A percentile compares a stretch with the other conserved stretches of the same genome.
These are phyloP conservation scores for Archaeoteleia sp. DNA, from an alignment of 2,888 invertebrate species.

Conservation along the genomic window DNA sequence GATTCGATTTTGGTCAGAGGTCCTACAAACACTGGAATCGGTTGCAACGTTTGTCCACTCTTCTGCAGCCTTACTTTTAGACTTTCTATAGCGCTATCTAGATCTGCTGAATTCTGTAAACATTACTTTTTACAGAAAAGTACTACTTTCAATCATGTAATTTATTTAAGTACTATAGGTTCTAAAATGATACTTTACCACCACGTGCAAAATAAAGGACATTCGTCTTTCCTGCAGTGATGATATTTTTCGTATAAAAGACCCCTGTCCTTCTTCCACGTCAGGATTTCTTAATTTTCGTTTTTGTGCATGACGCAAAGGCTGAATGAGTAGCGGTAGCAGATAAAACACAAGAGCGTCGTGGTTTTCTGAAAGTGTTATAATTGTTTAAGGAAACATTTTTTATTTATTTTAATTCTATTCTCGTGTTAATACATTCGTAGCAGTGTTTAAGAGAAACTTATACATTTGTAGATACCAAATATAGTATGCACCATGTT, in stretches of 20 bases:
- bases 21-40: not conserved
- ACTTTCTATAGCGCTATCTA: not conserved
- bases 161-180: not conserved
- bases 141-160: not conserved
- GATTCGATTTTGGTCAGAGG: not conserved
- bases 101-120: not conserved
- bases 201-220: not conserved
- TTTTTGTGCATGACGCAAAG: no score
- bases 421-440: no score
- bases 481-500: no score
- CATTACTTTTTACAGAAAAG: no score
- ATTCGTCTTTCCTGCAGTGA: not conserved
- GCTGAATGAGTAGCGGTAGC: no score
- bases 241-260: no score
- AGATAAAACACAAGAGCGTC: not conserved
- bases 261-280: no score
- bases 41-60: not conserved
- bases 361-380: not conserved
- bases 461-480: no score
- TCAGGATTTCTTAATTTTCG: not conserved
- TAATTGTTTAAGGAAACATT: not conserved
- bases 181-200: not conserved
- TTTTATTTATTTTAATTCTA: not conserved
- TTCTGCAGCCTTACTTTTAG: not conserved
- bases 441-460: no score